A percentile compares a stretch with the other conserved stretches of the same genome.
phyloP scores from a whole-genome alignment of 2,113 vertebrate genomes.

The Galeopterus variegatus region DNA sequence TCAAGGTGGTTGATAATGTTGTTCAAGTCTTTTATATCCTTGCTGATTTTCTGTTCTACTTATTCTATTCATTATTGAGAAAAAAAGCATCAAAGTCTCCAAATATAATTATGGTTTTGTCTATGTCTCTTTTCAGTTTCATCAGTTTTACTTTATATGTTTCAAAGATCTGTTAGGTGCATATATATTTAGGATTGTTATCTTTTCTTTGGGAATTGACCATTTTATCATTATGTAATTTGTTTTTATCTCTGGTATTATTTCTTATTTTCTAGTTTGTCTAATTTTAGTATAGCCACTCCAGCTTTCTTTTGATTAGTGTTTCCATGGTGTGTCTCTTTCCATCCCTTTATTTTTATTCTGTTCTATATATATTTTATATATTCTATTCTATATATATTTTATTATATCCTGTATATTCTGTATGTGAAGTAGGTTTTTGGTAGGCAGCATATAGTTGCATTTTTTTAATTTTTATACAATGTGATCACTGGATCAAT shows the following conservation, averaged over 20 bases:
- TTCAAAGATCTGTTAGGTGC: background rate
- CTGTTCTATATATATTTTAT: background rate
- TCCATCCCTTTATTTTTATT: background rate
- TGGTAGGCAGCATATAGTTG: background rate
- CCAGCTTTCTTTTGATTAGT: slow-evolving; percentile 19
- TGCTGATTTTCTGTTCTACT: background rate
- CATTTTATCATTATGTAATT: background rate
- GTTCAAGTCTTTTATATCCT: background rate
- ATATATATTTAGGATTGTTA: background rate
- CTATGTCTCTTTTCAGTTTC: background rate
- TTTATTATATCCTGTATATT: background rate
- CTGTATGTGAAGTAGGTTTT: background rate
- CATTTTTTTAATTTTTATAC: slow-evolving; percentile 28
- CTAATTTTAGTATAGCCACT: background rate
- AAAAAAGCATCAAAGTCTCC: background rate
- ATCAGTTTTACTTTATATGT: background rate
- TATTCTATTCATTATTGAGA: background rate
- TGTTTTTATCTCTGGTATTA: background rate
- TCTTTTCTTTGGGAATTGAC: background rate
- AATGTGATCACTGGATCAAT: background rate
- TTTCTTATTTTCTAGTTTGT: background rate
- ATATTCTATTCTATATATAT: too few relatives aligned
- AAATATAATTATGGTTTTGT: background rate
- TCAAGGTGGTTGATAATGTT: background rate
- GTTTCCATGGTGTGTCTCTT: background rate